Conservation (phyloP, 1,140 invertebrate species). For the Vollenhovia emeryi region DNA sequence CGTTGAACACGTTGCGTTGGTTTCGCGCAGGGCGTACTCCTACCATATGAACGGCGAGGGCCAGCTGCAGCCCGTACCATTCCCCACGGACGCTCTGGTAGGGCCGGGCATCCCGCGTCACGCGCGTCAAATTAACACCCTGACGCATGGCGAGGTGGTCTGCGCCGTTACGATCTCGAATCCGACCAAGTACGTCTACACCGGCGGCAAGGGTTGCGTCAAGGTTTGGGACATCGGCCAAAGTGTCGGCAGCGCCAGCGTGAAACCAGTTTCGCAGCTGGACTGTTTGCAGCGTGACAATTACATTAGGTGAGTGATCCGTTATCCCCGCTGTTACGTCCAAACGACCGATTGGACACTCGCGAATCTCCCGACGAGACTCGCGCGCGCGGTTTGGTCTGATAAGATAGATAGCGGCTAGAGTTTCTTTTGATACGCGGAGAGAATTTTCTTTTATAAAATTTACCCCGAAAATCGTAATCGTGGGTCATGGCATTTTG, state of each 20-base stretch:
- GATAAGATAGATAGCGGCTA: background rate
- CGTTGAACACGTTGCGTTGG: background rate
- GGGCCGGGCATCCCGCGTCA: conserved; percentile 97
- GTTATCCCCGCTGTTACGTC: background rate
- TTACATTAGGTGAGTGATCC: conserved; percentile 91
- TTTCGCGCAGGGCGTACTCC: conserved; percentile 92
- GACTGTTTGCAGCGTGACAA: conserved; percentile 98
- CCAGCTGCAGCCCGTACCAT: conserved; percentile 96
- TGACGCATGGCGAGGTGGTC: conserved; percentile 96
- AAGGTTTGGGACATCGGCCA: conserved; percentile 98
- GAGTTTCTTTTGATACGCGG: background rate
- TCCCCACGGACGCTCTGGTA: conserved; percentile 97
- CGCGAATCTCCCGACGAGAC: background rate
- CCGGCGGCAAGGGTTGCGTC: conserved; percentile 99
- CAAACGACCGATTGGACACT: background rate
- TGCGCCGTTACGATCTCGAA: conserved; percentile 96
- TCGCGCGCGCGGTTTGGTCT: background rate
- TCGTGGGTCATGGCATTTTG: too few species aligned
- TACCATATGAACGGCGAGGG: conserved; percentile 96
- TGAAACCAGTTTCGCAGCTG: conserved; percentile 95
- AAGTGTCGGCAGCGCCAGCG: conserved; percentile 87
- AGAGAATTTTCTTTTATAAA: too few species aligned
- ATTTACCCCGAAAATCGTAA: too few species aligned
- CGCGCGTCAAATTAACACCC: conserved; percentile 94
- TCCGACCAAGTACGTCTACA: conserved; percentile 97